Evolutionary conservation across 2,888 invertebrate species (phyloP), one percentile per base, ranked within the genome.

Genomic region (Osedax fenrisi): DNA sequence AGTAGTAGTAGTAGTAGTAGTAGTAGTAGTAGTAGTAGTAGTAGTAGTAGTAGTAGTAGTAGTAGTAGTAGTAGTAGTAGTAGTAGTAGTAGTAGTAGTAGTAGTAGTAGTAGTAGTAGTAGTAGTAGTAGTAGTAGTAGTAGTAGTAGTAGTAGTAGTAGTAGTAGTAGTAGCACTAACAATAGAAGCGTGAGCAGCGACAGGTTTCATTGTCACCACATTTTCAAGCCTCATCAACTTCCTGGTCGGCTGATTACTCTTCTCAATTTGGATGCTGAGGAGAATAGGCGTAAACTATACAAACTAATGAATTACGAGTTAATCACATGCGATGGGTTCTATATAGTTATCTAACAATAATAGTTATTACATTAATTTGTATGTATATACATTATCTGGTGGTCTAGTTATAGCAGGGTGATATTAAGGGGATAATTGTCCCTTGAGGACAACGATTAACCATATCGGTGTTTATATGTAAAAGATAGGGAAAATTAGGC

Each of bases 191-290:
- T 95, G 94, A 85, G 92, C 91, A 69, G 93, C 91, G 3, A 92
- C 90, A 10, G 96, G 96, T 84, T 94, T 96, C 83, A 91, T 96
- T 83, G 89, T 91, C 0, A 94, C 94, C 79, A 92, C 90, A 82
- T 89, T 89, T 77, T 92, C 91, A 68, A 96, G 86, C 79, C 92
- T 91, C 81, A 92, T 90, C 21, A 94, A 92, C 85, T 91, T 89
- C 78, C 94, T 87, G 74, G 89, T 88, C 1, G 96, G 96, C 82
- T 92, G 89, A 1, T 92, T 91, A 2, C 78, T 79, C 82, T 77
- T 75, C 72, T 82, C 82, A 64, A 81, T 76, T 64, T 81, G 80
- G 41, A 77, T 76, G 74, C 83, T 83, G 41, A 41, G 41, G 41
- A 41, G 41, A 17, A 41, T 41, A 10, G 17, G 41, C 10, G 10